phyloP scores from a whole-genome alignment of 2,113 vertebrate genomes.

The Oenanthe oenanthe region DNA sequence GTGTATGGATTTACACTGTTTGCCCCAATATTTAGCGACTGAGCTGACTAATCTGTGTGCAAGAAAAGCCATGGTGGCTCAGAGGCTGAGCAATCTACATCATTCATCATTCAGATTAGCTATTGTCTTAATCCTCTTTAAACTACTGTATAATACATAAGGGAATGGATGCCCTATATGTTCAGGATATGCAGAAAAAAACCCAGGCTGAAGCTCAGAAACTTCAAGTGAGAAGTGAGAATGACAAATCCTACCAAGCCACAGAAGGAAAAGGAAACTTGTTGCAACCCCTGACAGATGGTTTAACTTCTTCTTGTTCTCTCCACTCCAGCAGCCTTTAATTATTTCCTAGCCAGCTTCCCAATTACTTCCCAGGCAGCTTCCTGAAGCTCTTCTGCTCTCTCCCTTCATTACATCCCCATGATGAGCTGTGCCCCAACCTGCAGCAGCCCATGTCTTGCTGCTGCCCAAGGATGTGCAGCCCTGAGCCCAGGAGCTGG shows the following conservation, averaged over 20 bases:
- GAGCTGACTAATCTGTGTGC: slow-evolving; percentile 52
- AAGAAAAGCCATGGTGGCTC: slow-evolving; percentile 7
- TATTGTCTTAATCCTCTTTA: slow-evolving; percentile 66
- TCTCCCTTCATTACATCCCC: background rate
- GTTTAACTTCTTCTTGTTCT: background rate
- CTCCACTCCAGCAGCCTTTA: background rate
- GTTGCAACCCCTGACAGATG: background rate
- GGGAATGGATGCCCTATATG: slow-evolving; percentile 15
- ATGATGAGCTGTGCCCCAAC: accelerated
- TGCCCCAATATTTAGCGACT: slow-evolving; percentile 56
- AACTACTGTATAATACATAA: slow-evolving; percentile 55
- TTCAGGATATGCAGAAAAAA: background rate
- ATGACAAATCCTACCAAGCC: background rate
- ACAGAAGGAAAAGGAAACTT: background rate
- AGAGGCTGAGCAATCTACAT: slow-evolving; percentile 46
- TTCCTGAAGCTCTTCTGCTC: background rate
- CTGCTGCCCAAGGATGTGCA: background rate
- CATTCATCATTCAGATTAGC: slow-evolving; percentile 61
- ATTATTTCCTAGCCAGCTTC: background rate
- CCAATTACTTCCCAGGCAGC: background rate
- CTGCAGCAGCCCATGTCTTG: background rate
- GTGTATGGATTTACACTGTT: slow-evolving; percentile 55
- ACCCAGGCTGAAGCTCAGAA: background rate
- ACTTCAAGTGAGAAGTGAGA: background rate
- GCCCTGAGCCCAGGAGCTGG: accelerated